Conservation (phyloP, 92 coral and sea anemone species). For the Zoanthus solanderi region DNA sequence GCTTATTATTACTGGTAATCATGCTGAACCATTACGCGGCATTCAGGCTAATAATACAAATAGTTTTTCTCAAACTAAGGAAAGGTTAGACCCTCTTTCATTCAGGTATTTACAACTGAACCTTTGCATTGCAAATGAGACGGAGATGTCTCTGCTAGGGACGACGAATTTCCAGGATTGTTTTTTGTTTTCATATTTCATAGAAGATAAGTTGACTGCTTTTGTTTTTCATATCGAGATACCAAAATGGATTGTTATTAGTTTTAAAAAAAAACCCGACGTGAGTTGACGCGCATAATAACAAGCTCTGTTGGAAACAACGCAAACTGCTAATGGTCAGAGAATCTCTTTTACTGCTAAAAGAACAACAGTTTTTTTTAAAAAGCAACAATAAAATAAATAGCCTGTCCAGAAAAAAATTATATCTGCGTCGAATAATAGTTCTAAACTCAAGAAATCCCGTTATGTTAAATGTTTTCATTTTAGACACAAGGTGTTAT, state of each 20-base stretch:
- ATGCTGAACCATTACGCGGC: not conserved
- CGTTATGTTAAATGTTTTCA: not conserved
- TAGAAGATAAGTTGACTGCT: no score
- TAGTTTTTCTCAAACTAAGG: not conserved
- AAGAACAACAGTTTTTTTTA: not conserved
- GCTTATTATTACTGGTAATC: not conserved
- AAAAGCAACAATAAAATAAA: not conserved
- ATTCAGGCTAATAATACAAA: not conserved
- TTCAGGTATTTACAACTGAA: not conserved
- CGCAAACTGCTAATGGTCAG: not conserved
- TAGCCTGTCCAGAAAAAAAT: not conserved
- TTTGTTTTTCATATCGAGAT: no score
- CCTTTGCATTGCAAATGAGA: constrained; percentile 16
- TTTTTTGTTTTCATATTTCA: no score
- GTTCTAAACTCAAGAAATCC: not conserved
- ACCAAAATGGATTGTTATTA: not conserved
- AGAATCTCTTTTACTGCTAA: not conserved
- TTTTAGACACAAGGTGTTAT: not conserved
- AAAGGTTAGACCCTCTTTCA: constrained; percentile 27
- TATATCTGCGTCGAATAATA: not conserved
- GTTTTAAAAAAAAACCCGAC: no score
- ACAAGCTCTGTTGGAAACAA: not conserved
- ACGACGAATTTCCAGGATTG: not conserved
- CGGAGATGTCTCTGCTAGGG: constrained; percentile 38
- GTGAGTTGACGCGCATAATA: no score